Evolutionary conservation across 2,113 vertebrate genomes (phyloP).

Genomic region (Tetrax tetrax): DNA sequence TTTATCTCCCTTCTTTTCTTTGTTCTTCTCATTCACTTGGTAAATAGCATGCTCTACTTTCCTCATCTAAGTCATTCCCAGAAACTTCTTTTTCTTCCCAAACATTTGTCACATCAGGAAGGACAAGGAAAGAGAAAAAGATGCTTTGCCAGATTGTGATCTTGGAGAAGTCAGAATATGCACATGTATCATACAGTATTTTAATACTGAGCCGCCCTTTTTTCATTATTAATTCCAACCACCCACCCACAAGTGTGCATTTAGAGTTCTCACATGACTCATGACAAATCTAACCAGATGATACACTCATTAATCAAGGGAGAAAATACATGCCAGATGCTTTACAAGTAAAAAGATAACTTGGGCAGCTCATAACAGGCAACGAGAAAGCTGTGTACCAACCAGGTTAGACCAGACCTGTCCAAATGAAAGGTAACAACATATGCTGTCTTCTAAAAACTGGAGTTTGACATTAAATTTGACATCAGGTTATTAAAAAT

Average conservation of each 20-base stretch:
- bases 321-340: neutral
- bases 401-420: neutral
- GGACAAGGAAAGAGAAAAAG: neutral
- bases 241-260: neutral
- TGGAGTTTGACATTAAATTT: neutral
- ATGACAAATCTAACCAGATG: neutral
- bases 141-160: neutral
- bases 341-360: neutral
- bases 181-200: neutral
- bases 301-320: neutral
- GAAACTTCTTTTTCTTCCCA: neutral
- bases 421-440: neutral
- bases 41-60: neutral
- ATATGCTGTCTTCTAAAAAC: neutral
- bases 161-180: neutral
- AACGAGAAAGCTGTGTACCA: neutral
- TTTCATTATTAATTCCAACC: neutral
- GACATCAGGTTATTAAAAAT: neutral
- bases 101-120: neutral
- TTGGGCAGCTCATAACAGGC: neutral
- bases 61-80: neutral
- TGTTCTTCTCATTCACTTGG: neutral
- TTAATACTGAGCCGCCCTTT: neutral
- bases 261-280: conserved; percentile 3
- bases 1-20: neutral